Conservation (phyloP, 2,797 vertebrate genomes). For the Cyclura pinguis region DNA sequence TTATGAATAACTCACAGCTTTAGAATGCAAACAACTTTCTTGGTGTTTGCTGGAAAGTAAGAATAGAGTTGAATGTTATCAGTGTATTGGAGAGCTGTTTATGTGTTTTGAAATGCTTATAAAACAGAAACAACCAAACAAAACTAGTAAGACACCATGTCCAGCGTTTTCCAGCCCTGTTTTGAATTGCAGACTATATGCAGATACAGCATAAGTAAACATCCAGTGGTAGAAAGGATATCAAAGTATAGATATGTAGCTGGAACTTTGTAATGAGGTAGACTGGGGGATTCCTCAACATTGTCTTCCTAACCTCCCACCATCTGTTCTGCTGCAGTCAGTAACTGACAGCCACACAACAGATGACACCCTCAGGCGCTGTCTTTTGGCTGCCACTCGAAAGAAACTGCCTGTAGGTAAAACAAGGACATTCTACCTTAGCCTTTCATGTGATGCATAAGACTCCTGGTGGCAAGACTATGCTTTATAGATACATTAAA, state of each 20-base stretch:
- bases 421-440: not conserved
- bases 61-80: too few species aligned
- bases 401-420: conserved; percentile 28
- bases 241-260: not conserved
- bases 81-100: too few species aligned
- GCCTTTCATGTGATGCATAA: not conserved
- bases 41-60: too few species aligned
- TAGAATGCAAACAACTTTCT: too few species aligned
- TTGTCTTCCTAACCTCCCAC: not conserved
- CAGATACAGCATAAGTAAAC: not conserved
- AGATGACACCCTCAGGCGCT: conserved; percentile 13
- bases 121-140: not conserved
- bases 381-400: not conserved
- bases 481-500: not conserved
- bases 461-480: not conserved
- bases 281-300: not conserved
- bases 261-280: not conserved
- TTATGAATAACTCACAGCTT: too few species aligned
- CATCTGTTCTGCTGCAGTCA: not conserved
- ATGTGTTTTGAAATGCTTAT: not conserved
- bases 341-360: not conserved
- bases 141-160: not conserved
- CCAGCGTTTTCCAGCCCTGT: not conserved
- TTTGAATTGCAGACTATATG: not conserved
- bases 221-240: not conserved